These are phyloP conservation scores for Seriola aureovittata DNA, from an alignment of 2,113 vertebrate species.

Conservation along the genomic window DNA sequence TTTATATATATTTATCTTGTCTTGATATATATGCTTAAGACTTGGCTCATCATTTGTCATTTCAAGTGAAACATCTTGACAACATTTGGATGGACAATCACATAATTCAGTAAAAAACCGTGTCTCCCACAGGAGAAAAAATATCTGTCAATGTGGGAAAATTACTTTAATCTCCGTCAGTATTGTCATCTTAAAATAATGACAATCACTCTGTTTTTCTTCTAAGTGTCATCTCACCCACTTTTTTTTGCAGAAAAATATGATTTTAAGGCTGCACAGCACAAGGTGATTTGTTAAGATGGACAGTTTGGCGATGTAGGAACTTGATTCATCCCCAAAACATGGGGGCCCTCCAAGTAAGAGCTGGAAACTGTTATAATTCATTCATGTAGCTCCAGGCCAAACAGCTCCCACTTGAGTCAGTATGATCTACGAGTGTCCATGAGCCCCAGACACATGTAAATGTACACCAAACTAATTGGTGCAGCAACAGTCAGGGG, in stretches of 20 bases:
- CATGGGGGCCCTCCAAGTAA: slow-evolving; percentile 60
- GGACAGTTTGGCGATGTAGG: slow-evolving; percentile 61
- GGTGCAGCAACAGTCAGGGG: slow-evolving; percentile 56
- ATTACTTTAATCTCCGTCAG: too few relatives aligned
- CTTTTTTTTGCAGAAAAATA: slow-evolving; percentile 40
- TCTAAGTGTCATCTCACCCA: not conserved
- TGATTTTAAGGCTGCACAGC: slow-evolving; percentile 31
- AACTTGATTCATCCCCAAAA: slow-evolving; percentile 69
- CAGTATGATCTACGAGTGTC: slow-evolving; percentile 77
- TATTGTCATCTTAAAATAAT: not conserved
- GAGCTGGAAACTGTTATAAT: slow-evolving; percentile 72
- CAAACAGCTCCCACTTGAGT: slow-evolving; percentile 81
- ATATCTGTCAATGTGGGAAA: too few relatives aligned
- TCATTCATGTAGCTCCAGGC: slow-evolving; percentile 69
- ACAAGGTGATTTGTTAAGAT: slow-evolving; percentile 53
- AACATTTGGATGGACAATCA: too few relatives aligned
- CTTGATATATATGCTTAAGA: too few relatives aligned
- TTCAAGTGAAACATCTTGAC: too few relatives aligned
- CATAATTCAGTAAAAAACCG: too few relatives aligned
- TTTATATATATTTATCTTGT: too few relatives aligned
- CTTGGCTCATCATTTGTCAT: too few relatives aligned
- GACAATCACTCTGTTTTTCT: too few relatives aligned
- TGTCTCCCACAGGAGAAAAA: too few relatives aligned
- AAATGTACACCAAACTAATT: slow-evolving; percentile 77
- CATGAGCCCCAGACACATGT: slow-evolving; percentile 68